phyloP scores from a whole-genome alignment of 37 sponge, comb jelly and placozoan species.

The Agelas oroides region DNA sequence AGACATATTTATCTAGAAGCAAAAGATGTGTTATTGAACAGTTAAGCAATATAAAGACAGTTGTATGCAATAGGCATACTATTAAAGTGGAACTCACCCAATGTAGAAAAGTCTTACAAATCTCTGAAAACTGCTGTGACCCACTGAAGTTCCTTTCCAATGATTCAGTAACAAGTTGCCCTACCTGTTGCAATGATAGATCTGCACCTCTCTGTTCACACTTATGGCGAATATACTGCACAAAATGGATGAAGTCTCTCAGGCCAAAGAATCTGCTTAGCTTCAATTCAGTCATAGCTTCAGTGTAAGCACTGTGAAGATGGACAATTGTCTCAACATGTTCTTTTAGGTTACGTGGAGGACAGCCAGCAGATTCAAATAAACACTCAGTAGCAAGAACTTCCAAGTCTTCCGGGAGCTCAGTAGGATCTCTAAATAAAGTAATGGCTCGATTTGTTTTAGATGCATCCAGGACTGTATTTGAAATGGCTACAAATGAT shows the following conservation, averaged over 20 bases:
- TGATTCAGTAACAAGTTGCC: slow-evolving; percentile 58
- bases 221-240: slow-evolving; percentile 58
- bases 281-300: slow-evolving; percentile 4
- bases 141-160: slow-evolving; percentile 91
- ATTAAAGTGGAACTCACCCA: no score
- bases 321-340: slow-evolving; percentile 42
- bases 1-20: no score
- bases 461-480: slow-evolving; percentile 89
- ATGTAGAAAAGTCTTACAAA: slow-evolving; percentile 41
- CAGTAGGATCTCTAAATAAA: slow-evolving; percentile 71
- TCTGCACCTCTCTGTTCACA: background rate
- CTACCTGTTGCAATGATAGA: slow-evolving; percentile 3
- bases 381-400: slow-evolving; percentile 64
- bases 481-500: slow-evolving; percentile 90
- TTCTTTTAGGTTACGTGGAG: slow-evolving; percentile 22
- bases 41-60: no score
- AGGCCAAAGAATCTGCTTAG: slow-evolving; percentile 72
- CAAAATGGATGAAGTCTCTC: slow-evolving; percentile 81
- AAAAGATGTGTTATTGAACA: no score
- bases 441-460: slow-evolving; percentile 88
- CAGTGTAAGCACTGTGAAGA: slow-evolving; percentile 58
- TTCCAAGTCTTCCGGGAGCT: slow-evolving; percentile 48
- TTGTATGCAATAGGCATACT: no score
- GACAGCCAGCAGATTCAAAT: slow-evolving; percentile 29
- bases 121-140: slow-evolving; percentile 24